Base-by-base conservation (phyloP, 1,140 invertebrate genomes). In the Megalopta genalis region DNA sequence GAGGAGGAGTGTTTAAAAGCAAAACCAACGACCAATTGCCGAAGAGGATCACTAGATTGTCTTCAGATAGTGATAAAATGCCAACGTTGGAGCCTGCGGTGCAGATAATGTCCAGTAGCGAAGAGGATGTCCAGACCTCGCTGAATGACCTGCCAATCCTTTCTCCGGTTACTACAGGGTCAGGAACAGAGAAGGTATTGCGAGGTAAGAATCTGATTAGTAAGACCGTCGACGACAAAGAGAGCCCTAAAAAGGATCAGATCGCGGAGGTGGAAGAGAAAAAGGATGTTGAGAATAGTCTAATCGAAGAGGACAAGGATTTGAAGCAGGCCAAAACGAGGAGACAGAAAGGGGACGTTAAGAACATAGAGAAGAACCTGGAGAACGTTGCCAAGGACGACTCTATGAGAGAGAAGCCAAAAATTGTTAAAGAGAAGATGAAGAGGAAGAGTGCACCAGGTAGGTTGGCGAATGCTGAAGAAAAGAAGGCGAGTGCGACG, bases 41-140 rank as follows among this genome's bases (percentile, higher is more conserved):
- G 1, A 85, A 86, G 49, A 82, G 84, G 80, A 80, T 75, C 7
- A 86, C 84, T 3, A 83, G 86, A 18, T 12, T 89, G 10, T 85
- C 88, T 0, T 86, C 82, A 0, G 88, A 90, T 57, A 86, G 77
- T 16, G 90, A 91, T 23, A 91, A 87, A 69, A 90, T 89, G 88
- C 87, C 89, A 12, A 90, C 84, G 2, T 49, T 90, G 23, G 89
- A 92, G 32, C 83, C 82, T 16, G 86, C 75, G 0, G 68, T 73
- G 25, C 76, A 83, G 21, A 32, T 73, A 0, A 8, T 69, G 0
- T 74, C 80, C 2, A 63, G 49, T 0, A 68, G 66, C 3, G 77
- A 86, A 0, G 82, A 86, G 6, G 42, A 63, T 0, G 23, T 25
- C 0, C 83, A 87, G 25, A 86, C 84, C 32, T 68, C 73, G 2